Evolutionary conservation across 2,797 vertebrate genomes (phyloP), one percentile per base, ranked within the genome.

Genomic region (Tokudaia tokunoshimensis): DNA sequence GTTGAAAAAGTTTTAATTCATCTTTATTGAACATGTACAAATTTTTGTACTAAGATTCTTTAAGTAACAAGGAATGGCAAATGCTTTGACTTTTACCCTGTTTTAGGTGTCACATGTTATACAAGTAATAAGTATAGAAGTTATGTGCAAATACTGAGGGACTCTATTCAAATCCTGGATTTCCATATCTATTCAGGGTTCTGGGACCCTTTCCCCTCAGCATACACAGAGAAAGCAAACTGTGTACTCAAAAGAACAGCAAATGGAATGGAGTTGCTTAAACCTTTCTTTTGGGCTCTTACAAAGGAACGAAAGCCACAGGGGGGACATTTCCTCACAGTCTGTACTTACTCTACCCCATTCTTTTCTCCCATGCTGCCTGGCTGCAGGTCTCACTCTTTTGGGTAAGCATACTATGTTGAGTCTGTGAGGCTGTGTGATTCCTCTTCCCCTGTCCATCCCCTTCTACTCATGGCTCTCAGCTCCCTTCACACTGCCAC

Each of bases 341-440:
- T 44, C 44, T 65, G 8, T 80, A 34, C 88, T 97, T 96, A 95
- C 96, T 94, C 80, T 91, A 97, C 82, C 61, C 98, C 96, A 80
- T 88, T 98, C 88, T 98, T 98, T 96, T 98, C 97, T 98, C 92
- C 97, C 98, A 92, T 98, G 99, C 99, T 98, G 98, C 98, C 0
- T 26, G 93, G 89, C 96, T 97, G 95, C 98, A 99, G 99, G 98
- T 99, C 99, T 11, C 99, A 99, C 98, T 99, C 99, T 41, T 99
- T 99, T 97, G 98, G 99, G 99, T 99, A 99, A 99, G 99, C 98
- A 3, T 65, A 1, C 6, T 8, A 0, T 8, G 0, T 15, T 22
- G 70, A 41, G 65, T 67, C 41, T 75, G 41, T 57, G 80, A 52
- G 52, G 26, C 31, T 47, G 80, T 22, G 7, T 67, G n/a, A 55